Percentiles rank a stretch among this genome's conserved stretches.
These are phyloP conservation scores for Melipona quadrifasciata DNA, from an alignment of 1,140 invertebrate genomes.

Conservation along the genomic window DNA sequence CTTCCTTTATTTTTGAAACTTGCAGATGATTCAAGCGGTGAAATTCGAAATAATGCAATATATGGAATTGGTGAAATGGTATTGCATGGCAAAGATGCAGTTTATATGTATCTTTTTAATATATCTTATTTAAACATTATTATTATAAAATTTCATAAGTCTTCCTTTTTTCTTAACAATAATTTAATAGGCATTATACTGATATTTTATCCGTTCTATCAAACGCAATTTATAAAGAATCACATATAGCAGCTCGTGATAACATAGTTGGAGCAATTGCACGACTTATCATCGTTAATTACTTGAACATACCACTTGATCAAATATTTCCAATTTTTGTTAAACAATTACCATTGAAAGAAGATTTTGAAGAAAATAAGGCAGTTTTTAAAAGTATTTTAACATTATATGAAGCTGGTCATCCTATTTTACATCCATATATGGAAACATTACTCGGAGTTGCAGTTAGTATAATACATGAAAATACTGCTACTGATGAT, in stretches of 20 bases:
- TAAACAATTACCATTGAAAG: constrained; percentile 87
- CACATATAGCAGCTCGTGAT: constrained; percentile 85
- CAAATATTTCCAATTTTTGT: constrained; percentile 89
- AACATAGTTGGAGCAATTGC: constrained; percentile 91
- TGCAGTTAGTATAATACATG: constrained; percentile 81
- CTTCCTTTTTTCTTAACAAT: constrained; percentile 57
- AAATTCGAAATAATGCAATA: constrained; percentile 90
- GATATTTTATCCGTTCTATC: constrained; percentile 87
- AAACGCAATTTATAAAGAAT: constrained; percentile 84
- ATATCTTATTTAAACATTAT: neutral
- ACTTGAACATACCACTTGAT: constrained; percentile 84
- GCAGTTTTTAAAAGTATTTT: constrained; percentile 87
- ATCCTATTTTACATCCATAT: constrained; percentile 81
- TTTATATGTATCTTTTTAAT: constrained; percentile 83
- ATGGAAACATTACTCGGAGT: constrained; percentile 83
- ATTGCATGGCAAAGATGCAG: constrained; percentile 83
- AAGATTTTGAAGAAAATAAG: constrained; percentile 89
- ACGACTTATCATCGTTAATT: constrained; percentile 87
- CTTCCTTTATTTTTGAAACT: constrained; percentile 85
- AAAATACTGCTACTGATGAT: constrained; percentile 80
- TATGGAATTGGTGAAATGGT: constrained; percentile 90
- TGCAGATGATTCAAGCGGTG: constrained; percentile 84
- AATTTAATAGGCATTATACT: constrained; percentile 82
- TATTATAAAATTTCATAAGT: neutral
- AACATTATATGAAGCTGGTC: constrained; percentile 84